These are phyloP conservation scores for Chrysaora quinquecirrha DNA, from an alignment of 30 jellyfish, hydroid and myxozoan genomes.

Conservation along the genomic window DNA sequence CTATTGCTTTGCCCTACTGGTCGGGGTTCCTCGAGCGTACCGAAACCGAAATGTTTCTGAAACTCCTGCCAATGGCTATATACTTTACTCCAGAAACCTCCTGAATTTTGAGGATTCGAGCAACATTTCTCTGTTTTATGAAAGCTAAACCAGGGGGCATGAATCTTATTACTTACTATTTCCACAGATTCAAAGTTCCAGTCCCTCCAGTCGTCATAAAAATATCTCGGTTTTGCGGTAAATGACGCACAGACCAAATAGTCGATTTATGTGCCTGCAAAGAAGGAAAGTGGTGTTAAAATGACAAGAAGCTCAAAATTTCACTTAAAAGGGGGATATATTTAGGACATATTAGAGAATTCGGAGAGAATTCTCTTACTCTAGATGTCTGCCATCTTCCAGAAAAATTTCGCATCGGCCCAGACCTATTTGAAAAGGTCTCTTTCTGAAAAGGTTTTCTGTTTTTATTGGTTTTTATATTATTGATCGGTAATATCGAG, in stretches of 20 bases:
- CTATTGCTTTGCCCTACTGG: too few species aligned
- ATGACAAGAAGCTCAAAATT: background rate
- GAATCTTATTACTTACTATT: conserved; percentile 79
- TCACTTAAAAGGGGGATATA: too few species aligned
- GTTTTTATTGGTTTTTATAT: background rate
- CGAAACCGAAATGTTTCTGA: too few species aligned
- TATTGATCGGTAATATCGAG: too few species aligned
- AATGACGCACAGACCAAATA: conserved; percentile 89
- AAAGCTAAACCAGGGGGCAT: background rate
- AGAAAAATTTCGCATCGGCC: background rate
- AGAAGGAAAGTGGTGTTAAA: background rate
- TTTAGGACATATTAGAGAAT: background rate
- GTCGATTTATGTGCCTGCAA: conserved; percentile 96
- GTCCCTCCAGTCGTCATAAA: conserved; percentile 96
- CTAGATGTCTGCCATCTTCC: background rate
- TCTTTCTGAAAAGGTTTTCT: background rate
- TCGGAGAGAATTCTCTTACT: background rate
- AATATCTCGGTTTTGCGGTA: conserved; percentile 96
- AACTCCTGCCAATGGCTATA: too few species aligned
- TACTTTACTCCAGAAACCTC: too few species aligned
- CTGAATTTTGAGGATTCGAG: too few species aligned
- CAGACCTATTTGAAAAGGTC: background rate
- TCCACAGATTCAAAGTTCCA: conserved; percentile 92
- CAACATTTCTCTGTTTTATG: too few species aligned
- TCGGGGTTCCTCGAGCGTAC: too few species aligned